Conservation (phyloP, 2,113 vertebrate species). For the Limnothrissa miodon region DNA sequence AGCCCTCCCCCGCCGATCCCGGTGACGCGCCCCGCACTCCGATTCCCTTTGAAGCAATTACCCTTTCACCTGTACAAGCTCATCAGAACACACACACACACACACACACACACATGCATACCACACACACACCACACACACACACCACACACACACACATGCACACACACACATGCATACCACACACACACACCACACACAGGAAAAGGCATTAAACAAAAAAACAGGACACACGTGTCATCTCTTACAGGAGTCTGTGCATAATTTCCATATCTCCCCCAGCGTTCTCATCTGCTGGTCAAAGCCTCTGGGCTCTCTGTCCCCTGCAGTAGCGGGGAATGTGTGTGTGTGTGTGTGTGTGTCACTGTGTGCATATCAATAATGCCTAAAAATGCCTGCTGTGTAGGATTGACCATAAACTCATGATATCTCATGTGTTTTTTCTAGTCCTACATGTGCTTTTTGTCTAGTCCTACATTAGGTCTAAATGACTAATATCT, state of each 20-base stretch:
- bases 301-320: not conserved
- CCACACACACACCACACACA: slow-evolving; percentile 26
- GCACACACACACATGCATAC: slow-evolving; percentile 25
- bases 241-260: not conserved
- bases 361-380: not conserved
- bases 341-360: too few species aligned
- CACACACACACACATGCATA: slow-evolving; percentile 25
- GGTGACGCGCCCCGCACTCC: slow-evolving; percentile 70
- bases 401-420: not conserved
- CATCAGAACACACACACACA: slow-evolving; percentile 57
- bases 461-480: too few species aligned
- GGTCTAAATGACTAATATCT: too few species aligned
- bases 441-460: too few species aligned
- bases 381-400: not conserved
- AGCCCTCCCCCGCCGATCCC: slow-evolving; percentile 58
- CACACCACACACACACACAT: slow-evolving; percentile 15
- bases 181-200: slow-evolving; percentile 13
- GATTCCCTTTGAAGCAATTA: slow-evolving; percentile 90
- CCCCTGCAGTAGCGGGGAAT: not conserved
- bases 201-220: not conserved
- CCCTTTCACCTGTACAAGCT: slow-evolving; percentile 81
- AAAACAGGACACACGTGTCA: slow-evolving; percentile 10
- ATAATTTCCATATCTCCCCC: not conserved
- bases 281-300: not conserved
- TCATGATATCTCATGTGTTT: too few species aligned